Evolutionary conservation across 2,797 vertebrate species (phyloP).

Genomic region (Liasis olivaceus): DNA sequence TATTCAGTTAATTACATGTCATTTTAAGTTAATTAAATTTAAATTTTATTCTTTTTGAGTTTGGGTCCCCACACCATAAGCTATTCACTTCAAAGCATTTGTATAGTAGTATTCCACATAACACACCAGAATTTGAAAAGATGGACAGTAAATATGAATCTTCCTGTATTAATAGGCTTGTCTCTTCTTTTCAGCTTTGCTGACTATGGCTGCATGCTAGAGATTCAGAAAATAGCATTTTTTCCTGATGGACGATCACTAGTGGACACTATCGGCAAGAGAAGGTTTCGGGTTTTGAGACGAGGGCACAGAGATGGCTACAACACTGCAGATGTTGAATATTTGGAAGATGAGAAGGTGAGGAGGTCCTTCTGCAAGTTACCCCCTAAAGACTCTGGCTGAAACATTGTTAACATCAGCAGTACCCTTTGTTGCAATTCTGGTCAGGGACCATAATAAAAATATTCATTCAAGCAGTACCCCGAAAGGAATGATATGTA

Average conservation of each 20-base stretch:
- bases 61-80: not conserved
- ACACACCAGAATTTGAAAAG: not conserved
- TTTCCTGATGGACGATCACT: constrained; percentile 86
- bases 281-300: constrained; percentile 84
- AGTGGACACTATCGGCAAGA: constrained; percentile 84
- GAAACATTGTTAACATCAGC: not conserved
- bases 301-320: constrained; percentile 87
- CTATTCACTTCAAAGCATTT: not conserved
- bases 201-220: constrained; percentile 88
- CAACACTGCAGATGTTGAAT: constrained; percentile 89
- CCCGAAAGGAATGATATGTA: too few relatives aligned
- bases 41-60: not conserved
- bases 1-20: too few relatives aligned
- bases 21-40: not conserved
- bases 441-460: too few relatives aligned
- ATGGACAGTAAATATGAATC: not conserved
- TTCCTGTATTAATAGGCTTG: not conserved
- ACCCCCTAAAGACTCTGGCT: not conserved
- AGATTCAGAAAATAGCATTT: constrained; percentile 81
- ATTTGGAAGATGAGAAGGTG: constrained; percentile 86
- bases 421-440: not conserved
- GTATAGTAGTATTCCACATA: not conserved
- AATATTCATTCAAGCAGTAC: too few relatives aligned
- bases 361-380: constrained; percentile 22
- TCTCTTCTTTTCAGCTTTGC: constrained; percentile 77